These are phyloP conservation scores for Drosophila trichaetosa DNA, from an alignment of 2,888 invertebrate genomes.

Conservation along the genomic window DNA sequence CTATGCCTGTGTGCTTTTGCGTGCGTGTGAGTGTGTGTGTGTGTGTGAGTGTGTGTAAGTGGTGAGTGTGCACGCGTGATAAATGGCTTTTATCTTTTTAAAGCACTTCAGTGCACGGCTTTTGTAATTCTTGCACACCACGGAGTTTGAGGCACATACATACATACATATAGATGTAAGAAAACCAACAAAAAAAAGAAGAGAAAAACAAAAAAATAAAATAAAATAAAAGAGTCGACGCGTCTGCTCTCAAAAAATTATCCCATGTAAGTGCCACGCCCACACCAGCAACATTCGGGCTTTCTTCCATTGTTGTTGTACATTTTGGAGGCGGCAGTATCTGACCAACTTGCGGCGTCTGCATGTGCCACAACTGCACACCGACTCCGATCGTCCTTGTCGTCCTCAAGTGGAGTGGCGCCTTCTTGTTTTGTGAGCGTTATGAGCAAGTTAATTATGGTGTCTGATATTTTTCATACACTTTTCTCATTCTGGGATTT, in stretches of 20 bases:
- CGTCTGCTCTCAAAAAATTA: constrained; percentile 48
- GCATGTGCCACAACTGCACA: constrained; percentile 6
- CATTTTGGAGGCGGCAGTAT: constrained; percentile 43
- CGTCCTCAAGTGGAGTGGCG: constrained; percentile 19
- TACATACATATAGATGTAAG: not conserved
- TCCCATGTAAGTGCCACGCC: constrained; percentile 62
- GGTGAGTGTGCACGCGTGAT: constrained; percentile 67
- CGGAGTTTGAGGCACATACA: constrained; percentile 3
- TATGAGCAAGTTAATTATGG: constrained; percentile 78
- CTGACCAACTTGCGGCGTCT: constrained; percentile 56
- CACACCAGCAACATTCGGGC: constrained; percentile 47
- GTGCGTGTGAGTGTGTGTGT: not conserved
- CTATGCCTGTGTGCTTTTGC: constrained; percentile 8
- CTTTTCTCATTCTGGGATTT: constrained; percentile 30
- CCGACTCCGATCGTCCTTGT: constrained; percentile 33
- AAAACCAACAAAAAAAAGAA: constrained; percentile 5
- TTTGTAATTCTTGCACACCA: constrained; percentile 41
- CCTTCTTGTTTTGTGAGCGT: constrained; percentile 58
- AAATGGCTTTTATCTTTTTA: constrained; percentile 80
- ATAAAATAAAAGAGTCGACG: constrained; percentile 11
- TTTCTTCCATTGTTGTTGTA: constrained; percentile 11
- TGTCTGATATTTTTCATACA: constrained; percentile 70
- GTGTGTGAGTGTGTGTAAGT: constrained; percentile 14
- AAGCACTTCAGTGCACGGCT: constrained; percentile 76
- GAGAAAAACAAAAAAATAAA: not conserved